Base-by-base conservation (phyloP, 1,140 invertebrate genomes). In the Eurosta solidaginis region DNA sequence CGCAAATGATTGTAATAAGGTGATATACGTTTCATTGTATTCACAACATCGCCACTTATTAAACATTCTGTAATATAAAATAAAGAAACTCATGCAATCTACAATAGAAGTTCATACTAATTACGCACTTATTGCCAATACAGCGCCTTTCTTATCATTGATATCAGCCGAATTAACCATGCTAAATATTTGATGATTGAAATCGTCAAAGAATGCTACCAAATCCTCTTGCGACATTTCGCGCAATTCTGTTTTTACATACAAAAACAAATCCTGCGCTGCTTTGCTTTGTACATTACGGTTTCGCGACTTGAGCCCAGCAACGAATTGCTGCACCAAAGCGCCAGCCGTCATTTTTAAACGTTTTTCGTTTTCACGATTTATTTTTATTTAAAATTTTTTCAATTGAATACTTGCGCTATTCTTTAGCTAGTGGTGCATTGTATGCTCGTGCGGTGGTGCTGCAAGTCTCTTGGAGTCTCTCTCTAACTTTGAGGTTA, bases 91-190 rank as follows among this genome's bases (percentile, higher is more conserved):
- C 74, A 45, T 14, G 74, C 12, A 50, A 22, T n/a, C 27, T 27
- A 63, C 3, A 2, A 9, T 40, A 5, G 29, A 1, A 36, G 40
- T 27, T 68, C 25, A 20, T 49, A 29, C 78, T 44, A 45, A 63
- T 40, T 54, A 89, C 89, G 89, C 88, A 96, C 95, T 94, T 85
- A 98, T 98, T 25, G 97, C 97, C 27, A 98, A 88, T 79, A 98
- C 96, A 68, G 96, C 97, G 59, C 97, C 97, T 88, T 98, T 98
- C 83, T 96, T 97, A 85, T 98, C 97, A 89, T 96, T 96, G 20
- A 95, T 92, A 88, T 98, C 97, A 33, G 93, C 92, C 79, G 95
- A 95, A 4, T 95, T 96, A 1, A 98, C 96, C 96, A 98, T 97
- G 86, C 97, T 95, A 88, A 96, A 96, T 79, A 98, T 98, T 82